These are phyloP conservation scores for Melospiza georgiana DNA, from an alignment of 2,113 vertebrate genomes.

Conservation along the genomic window DNA sequence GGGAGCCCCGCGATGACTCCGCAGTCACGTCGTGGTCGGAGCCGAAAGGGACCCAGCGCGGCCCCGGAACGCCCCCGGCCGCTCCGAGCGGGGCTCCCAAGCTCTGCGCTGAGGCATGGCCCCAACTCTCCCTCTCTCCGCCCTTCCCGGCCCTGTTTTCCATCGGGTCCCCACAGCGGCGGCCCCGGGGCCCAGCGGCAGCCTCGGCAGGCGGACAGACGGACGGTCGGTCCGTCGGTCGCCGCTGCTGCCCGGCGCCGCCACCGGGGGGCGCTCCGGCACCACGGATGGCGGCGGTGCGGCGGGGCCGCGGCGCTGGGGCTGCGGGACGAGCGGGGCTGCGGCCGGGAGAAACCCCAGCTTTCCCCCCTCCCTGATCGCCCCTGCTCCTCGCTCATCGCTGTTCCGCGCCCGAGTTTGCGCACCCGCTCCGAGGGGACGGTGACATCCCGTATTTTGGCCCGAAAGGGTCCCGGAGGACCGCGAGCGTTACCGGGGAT, in stretches of 20 bases:
- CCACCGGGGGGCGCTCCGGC: background rate
- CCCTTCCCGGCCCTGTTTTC: background rate
- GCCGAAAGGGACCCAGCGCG: rapidly evolving
- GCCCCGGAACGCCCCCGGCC: no score
- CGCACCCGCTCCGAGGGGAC: background rate
- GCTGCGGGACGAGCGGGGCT: rapidly evolving
- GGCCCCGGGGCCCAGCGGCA: background rate
- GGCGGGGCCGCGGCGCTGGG: no score
- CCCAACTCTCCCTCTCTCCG: background rate
- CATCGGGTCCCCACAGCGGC: rapidly evolving
- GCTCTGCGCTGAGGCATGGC: background rate
- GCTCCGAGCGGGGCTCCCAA: background rate
- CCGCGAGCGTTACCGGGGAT: background rate
- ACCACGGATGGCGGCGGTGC: background rate
- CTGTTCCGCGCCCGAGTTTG: background rate
- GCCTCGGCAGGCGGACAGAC: background rate
- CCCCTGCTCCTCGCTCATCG: rapidly evolving
- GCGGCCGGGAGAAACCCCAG: rapidly evolving
- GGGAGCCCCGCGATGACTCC: background rate
- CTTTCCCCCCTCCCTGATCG: rapidly evolving
- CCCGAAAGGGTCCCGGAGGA: background rate
- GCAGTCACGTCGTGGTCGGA: background rate
- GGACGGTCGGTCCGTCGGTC: no score
- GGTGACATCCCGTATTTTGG: background rate
- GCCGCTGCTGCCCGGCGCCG: background rate